phyloP scores from a whole-genome alignment of 30 jellyfish, hydroid and myxozoan genomes.

The Cassiopea xamachana region DNA sequence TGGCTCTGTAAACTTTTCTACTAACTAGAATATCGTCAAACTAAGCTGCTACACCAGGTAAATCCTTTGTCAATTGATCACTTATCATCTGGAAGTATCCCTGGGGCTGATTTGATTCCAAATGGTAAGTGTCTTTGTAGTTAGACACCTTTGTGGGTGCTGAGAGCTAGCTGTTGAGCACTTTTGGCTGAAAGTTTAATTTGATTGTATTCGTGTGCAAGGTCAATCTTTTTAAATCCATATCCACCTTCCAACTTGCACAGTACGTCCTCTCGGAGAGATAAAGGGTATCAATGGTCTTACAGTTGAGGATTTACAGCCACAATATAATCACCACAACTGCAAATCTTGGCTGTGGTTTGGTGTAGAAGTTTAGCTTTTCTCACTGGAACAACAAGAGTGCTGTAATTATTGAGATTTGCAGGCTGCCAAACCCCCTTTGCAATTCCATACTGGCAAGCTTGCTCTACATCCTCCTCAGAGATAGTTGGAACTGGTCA shows the following conservation, averaged over 20 bases:
- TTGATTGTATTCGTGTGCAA: conserved; percentile 47
- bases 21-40: conserved; percentile 40
- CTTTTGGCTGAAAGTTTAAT: conserved; percentile 6
- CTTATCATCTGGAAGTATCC: conserved; percentile 17
- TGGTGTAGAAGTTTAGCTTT: conserved; percentile 20
- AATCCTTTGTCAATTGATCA: conserved; percentile 18
- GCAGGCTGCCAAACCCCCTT: conserved; percentile 34
- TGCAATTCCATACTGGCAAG: conserved; percentile 24
- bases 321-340: conserved; percentile 35
- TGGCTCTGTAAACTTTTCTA: background rate
- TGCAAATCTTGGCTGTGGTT: conserved; percentile 3
- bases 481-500: conserved; percentile 52
- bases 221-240: conserved; percentile 39
- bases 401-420: conserved; percentile 35
- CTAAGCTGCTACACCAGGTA: conserved; percentile 63
- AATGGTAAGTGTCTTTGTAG: conserved; percentile 55
- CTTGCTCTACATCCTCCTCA: conserved; percentile 25
- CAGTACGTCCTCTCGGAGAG: conserved; percentile 44
- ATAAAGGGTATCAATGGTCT: conserved; percentile 28
- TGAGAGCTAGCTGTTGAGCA: conserved; percentile 36
- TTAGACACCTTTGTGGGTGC: conserved; percentile 54
- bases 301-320: conserved; percentile 44
- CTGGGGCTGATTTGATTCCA: conserved; percentile 52
- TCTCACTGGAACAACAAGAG: conserved; percentile 37
- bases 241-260: conserved; percentile 48